Evolutionary conservation across 2,113 vertebrate genomes (phyloP), one percentile per base, ranked within the genome.

Genomic region (Ginglymostoma cirratum): DNA sequence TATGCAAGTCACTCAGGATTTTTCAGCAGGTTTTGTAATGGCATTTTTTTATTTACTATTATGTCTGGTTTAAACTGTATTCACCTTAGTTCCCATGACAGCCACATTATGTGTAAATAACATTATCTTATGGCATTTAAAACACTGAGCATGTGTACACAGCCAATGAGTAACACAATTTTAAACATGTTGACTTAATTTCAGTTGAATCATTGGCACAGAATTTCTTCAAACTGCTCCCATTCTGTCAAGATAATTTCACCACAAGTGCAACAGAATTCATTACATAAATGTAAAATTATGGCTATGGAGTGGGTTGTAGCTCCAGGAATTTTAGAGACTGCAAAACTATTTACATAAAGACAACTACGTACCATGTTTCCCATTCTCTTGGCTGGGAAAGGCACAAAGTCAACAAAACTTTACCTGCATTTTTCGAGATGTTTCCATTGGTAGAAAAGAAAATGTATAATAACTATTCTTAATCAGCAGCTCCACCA

Each of bases 121-220:
- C 90, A 38, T 93, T 93, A 93, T 67, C 90, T 66, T 93, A 61
- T 38, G 55, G 10, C 94, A 52, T 72, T 95, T n/a, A 48, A 27
- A 34, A 24, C 42, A 95, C 76, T 30, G 38, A 0, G 5, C 5
- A 30, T 27, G 94, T 52, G 24, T 67, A 95, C 52, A 52, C 6
- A n/a, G 94, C 72, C 38, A 95, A 24, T 48, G 38, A 70, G 19
- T 72, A 34, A 95, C 3, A 45, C 69, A 2, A 34, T 66, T 93
- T 93, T 17, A 66, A 66, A 17, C 8, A 38, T 66, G 5, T 93
- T 83, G 38, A 45, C 80, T 83, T 83, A 42, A 45, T 83, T 17
- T 83, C 38, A 83, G 42, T 83, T 21, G 38, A 45, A 83, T 38
- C 15, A 42, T 19, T 83, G 78, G 78, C n/a, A 4, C 15, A 42